These are phyloP conservation scores for Willisornis vidua DNA, from an alignment of 2,113 vertebrate genomes.

Conservation along the genomic window DNA sequence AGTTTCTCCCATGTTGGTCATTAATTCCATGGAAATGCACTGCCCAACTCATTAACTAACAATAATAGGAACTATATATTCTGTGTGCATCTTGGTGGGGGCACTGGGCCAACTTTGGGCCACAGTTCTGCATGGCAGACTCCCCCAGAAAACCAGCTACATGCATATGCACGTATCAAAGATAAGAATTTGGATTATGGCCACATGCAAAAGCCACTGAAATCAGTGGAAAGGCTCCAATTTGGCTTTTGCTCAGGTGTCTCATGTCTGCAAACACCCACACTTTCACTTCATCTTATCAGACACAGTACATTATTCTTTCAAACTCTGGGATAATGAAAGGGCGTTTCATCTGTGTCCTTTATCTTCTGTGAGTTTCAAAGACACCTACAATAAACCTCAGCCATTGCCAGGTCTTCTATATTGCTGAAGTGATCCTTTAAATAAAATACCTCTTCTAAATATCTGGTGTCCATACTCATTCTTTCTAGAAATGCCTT, in stretches of 20 bases:
- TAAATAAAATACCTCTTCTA: background rate
- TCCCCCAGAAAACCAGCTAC: background rate
- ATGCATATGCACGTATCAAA: background rate
- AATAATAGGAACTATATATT: background rate
- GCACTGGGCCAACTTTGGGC: background rate
- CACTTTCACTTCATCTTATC: background rate
- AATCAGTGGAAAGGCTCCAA: background rate
- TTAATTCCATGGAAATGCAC: background rate
- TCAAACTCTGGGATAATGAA: background rate
- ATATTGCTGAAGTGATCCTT: background rate
- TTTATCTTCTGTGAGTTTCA: background rate
- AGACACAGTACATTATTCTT: background rate
- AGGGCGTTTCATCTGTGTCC: background rate
- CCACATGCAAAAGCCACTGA: background rate
- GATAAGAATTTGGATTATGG: background rate
- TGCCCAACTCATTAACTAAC: background rate
- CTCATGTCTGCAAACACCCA: conserved; percentile 11
- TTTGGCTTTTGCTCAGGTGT: background rate
- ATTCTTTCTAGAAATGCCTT: background rate
- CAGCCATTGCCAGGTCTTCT: background rate
- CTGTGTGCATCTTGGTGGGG: background rate
- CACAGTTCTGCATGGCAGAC: background rate
- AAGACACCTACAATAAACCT: background rate
- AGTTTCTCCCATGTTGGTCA: background rate
- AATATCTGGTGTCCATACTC: background rate